phyloP scores from a whole-genome alignment of 2,888 invertebrate genomes.

The Platycnemis pennipes region DNA sequence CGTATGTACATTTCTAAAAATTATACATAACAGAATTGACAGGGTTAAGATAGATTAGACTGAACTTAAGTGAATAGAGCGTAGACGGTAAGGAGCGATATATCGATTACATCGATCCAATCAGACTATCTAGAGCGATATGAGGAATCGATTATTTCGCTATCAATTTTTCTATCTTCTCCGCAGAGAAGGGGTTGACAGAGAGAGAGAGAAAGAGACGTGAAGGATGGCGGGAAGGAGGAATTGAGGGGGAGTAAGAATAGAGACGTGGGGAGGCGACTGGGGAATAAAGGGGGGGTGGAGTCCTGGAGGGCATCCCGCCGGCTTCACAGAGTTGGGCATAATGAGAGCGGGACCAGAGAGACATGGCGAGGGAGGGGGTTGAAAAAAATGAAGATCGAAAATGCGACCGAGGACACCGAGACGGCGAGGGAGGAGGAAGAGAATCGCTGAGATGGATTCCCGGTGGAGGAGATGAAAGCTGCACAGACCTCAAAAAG shows the following conservation, averaged over 20 bases:
- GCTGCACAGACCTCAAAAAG: background rate
- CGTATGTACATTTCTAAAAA: no score
- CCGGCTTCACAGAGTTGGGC: slow-evolving; percentile 24
- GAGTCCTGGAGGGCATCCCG: slow-evolving; percentile 1
- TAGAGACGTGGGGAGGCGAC: background rate
- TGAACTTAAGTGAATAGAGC: no score
- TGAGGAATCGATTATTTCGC: no score
- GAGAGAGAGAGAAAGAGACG: background rate
- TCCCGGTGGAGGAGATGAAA: background rate
- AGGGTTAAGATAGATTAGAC: no score
- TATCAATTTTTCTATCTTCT: no score
- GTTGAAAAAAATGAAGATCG: background rate
- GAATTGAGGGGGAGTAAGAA: background rate
- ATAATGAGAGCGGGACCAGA: slow-evolving; percentile 50
- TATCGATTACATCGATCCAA: no score
- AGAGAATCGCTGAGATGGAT: background rate
- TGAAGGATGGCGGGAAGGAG: background rate
- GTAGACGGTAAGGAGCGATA: no score
- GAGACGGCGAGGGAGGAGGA: background rate
- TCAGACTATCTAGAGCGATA: no score
- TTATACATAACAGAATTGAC: no score
- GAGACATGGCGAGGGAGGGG: background rate
- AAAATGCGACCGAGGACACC: background rate
- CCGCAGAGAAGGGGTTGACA: no score
- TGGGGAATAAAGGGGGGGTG: background rate